Evolutionary conservation across 1,140 invertebrate genomes (phyloP).

Genomic region (Amphibalanus amphitrite): DNA sequence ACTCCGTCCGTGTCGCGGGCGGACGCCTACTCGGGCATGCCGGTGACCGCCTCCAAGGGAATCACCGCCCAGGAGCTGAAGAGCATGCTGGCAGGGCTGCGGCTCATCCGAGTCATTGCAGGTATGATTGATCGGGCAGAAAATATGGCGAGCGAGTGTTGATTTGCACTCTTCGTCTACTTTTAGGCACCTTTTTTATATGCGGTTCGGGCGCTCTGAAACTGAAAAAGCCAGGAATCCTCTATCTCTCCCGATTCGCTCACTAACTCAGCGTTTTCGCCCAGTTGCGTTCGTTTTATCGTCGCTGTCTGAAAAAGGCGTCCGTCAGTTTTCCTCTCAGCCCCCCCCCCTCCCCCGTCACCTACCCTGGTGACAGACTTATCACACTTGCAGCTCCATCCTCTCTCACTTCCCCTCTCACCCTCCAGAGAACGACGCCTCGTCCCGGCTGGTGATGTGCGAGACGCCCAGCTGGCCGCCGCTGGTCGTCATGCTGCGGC

Average conservation of each 20-base stretch:
- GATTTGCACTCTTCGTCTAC: too few species aligned
- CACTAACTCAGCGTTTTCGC: conserved; percentile 79
- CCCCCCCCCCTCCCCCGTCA: conserved; percentile 23
- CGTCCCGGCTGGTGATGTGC: background rate
- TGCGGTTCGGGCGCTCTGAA: conserved; percentile 57
- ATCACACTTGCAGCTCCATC: conserved; percentile 30
- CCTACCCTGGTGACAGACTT: too few species aligned
- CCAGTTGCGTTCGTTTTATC: conserved; percentile 72
- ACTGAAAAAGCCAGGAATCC: too few species aligned
- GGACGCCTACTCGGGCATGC: too few species aligned
- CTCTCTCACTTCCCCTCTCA: conserved; percentile 35
- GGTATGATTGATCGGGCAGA: conserved; percentile 41
- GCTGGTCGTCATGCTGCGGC: background rate
- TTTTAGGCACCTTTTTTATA: too few species aligned
- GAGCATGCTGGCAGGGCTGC: too few species aligned
- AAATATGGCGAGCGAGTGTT: conserved; percentile 94
- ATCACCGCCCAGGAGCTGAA: too few species aligned
- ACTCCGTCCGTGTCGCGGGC: too few species aligned
- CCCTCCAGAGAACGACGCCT: background rate
- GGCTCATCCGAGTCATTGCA: too few species aligned
- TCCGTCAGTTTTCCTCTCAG: too few species aligned
- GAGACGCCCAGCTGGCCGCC: background rate
- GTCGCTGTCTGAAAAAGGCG: conserved; percentile 24
- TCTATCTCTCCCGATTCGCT: conserved; percentile 32
- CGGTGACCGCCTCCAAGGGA: too few species aligned